Conservation (phyloP, 2,797 vertebrate species). For the Merluccius polli region DNA sequence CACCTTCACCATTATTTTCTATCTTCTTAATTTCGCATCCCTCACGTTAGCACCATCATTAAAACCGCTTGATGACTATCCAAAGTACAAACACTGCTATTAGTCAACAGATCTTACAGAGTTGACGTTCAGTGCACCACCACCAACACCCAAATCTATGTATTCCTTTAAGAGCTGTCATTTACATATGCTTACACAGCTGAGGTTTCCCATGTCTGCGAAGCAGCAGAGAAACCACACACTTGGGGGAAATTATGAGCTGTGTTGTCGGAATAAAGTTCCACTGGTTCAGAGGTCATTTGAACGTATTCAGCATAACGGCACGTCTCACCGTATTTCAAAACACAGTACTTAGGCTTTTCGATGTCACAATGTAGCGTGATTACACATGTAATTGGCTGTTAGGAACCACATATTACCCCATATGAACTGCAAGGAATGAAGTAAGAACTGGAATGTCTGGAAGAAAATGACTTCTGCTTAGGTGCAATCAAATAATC, state of each 20-base stretch:
- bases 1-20: neutral
- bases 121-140: neutral
- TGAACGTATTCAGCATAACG: neutral
- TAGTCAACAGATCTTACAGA: neutral
- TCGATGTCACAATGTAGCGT: neutral
- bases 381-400: neutral
- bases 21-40: neutral
- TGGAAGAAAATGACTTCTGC: neutral
- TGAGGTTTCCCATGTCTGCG: neutral
- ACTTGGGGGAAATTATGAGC: neutral
- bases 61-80: neutral
- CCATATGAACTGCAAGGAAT: neutral
- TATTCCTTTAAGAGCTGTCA: neutral
- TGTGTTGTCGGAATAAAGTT: neutral
- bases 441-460: neutral
- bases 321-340: neutral
- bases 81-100: neutral
- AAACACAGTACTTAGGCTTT: neutral
- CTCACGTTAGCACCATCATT: neutral
- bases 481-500: neutral
- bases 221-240: neutral
- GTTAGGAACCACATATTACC: neutral
- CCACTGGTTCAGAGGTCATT: neutral
- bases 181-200: conserved; percentile 1
- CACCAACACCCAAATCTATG: neutral